These are phyloP conservation scores for Endomychus coccineus DNA, from an alignment of 2,888 invertebrate genomes.

Conservation along the genomic window DNA sequence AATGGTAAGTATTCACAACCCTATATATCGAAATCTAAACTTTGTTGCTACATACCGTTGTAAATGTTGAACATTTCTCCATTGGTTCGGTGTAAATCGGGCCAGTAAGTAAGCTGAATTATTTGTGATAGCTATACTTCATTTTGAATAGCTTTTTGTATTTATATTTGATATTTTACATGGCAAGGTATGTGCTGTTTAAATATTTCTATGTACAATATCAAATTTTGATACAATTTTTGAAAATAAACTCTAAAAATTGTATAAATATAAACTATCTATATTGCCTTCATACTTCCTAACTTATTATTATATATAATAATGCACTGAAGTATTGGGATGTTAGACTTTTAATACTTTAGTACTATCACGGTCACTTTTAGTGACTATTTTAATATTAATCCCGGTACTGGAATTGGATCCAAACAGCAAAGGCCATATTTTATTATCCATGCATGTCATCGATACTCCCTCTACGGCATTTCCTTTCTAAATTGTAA, in stretches of 20 bases:
- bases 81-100: not conserved
- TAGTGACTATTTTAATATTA: constrained; percentile 43
- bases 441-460: not conserved
- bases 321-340: constrained; percentile 47
- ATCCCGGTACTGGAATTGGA: constrained; percentile 38
- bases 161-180: constrained; percentile 32
- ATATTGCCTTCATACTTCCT: constrained; percentile 47
- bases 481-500: no score
- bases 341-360: constrained; percentile 47
- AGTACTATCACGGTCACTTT: constrained; percentile 43
- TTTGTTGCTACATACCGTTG: constrained; percentile 4
- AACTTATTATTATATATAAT: constrained; percentile 43
- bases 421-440: no score
- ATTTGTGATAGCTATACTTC: constrained; percentile 41
- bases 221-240: constrained; percentile 30
- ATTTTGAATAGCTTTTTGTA: constrained; percentile 38
- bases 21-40: constrained; percentile 24
- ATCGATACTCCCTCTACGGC: no score
- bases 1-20: constrained; percentile 3
- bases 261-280: constrained; percentile 44
- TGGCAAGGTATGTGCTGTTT: no score
- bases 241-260: constrained; percentile 35
- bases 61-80: not conserved
- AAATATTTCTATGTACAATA: constrained; percentile 14
- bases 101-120: constrained; percentile 32